phyloP scores from a whole-genome alignment of 2,113 vertebrate species.

The Clarias magur region DNA sequence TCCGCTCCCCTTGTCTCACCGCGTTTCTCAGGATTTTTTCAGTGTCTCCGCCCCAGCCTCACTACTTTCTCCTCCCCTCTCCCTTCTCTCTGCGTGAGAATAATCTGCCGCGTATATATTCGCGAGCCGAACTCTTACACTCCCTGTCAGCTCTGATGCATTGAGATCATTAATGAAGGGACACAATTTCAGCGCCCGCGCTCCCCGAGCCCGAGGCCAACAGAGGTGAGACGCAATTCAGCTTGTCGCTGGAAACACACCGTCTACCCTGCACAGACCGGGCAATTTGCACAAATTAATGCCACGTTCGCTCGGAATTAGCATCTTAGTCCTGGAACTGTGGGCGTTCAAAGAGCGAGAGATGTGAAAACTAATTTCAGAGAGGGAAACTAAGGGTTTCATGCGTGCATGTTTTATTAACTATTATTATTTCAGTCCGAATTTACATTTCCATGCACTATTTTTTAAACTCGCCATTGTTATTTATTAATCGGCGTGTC shows the following conservation, averaged over 20 bases:
- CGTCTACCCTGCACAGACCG: constrained; percentile 41
- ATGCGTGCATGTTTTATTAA: not conserved
- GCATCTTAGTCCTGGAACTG: constrained; percentile 5
- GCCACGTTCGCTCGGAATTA: constrained; percentile 37
- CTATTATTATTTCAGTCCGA: not conserved
- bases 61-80: constrained; percentile 27
- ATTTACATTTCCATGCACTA: not conserved
- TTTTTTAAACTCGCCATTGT: not conserved
- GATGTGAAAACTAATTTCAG: constrained; percentile 11
- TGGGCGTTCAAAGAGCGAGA: not conserved
- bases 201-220: constrained; percentile 48
- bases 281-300: constrained; percentile 48
- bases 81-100: not conserved
- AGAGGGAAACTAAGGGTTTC: not conserved
- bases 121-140: constrained; percentile 32
- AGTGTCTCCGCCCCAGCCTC: constrained; percentile 16
- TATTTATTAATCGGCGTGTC: not conserved
- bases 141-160: constrained; percentile 51
- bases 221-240: constrained; percentile 52
- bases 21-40: not conserved
- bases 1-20: not conserved
- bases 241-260: constrained; percentile 45
- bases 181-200: constrained; percentile 57
- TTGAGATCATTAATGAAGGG: constrained; percentile 56
- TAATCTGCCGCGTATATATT: constrained; percentile 23